A percentile compares a stretch with the other conserved stretches of the same genome.
Conservation (phyloP, 30 jellyfish, hydroid and myxozoan genomes). For the Aurelia aurita region DNA sequence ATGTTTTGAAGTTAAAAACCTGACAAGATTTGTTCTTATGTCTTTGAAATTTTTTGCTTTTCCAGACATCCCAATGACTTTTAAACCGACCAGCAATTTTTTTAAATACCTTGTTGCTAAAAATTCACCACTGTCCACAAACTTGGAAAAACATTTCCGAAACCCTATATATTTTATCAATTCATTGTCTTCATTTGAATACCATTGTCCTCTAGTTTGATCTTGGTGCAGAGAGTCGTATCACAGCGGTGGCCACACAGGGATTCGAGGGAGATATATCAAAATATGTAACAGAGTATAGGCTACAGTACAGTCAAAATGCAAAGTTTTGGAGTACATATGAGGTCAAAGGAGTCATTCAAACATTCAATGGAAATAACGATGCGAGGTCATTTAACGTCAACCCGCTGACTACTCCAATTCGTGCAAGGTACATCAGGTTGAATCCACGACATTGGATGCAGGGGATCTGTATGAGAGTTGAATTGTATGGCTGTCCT, state of each 20-base stretch:
- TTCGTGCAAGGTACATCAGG: conserved; percentile 86
- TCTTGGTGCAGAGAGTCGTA: conserved; percentile 69
- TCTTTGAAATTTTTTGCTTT: no score
- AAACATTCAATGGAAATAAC: conserved; percentile 72
- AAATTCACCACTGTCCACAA: no score
- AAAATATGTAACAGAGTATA: conserved; percentile 82
- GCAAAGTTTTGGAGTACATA: conserved; percentile 85
- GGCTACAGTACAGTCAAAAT: conserved; percentile 85
- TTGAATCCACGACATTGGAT: conserved; percentile 84
- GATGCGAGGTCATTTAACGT: conserved; percentile 60
- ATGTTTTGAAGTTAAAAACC: no score
- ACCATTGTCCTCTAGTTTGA: conserved; percentile 51
- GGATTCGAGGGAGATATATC: conserved; percentile 85
- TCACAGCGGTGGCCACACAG: conserved; percentile 92
- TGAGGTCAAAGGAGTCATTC: conserved; percentile 57
- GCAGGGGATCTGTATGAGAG: conserved; percentile 94
- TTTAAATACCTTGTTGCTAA: no score
- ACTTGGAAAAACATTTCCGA: no score
- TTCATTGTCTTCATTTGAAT: background rate
- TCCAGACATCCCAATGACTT: no score
- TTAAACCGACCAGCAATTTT: no score
- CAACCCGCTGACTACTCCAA: conserved; percentile 62
- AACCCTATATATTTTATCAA: background rate
- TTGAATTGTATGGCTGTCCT: conserved; percentile 91
- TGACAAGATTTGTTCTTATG: no score